A percentile compares a stretch with the other conserved stretches of the same genome.
Conservation (phyloP, 2,113 vertebrate genomes). For the Hydrolagus affinis region DNA sequence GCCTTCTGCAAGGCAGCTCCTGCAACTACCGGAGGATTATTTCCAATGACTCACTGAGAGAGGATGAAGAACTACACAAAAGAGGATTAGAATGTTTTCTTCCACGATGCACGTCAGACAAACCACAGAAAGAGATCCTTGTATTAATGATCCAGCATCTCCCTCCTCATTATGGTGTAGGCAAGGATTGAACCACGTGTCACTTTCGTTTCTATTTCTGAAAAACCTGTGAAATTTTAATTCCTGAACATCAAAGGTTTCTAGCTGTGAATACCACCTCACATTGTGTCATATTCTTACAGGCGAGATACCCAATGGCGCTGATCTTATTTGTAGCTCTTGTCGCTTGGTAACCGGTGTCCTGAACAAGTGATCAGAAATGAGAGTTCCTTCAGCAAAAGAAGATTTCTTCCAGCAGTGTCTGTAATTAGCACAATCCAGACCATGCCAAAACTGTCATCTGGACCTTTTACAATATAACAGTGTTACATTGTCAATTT, state of each 20-base stretch:
- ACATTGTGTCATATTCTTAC: not conserved
- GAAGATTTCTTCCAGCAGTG: not conserved
- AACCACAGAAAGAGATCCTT: not conserved
- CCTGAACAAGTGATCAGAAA: not conserved
- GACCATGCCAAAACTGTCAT: not conserved
- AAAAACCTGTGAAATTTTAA: not conserved
- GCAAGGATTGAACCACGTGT: not conserved
- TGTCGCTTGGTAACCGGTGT: not conserved
- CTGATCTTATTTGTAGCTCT: not conserved
- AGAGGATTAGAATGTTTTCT: constrained; percentile 1
- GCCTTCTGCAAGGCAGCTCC: constrained; percentile 18
- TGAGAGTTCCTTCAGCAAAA: not conserved
- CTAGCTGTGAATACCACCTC: not conserved
- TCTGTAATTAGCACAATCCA: not conserved
- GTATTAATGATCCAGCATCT: not conserved
- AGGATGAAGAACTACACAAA: constrained; percentile 4
- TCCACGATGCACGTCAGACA: constrained; percentile 8
- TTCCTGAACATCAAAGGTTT: not conserved
- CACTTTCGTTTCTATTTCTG: not conserved
- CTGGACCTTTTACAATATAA: not conserved
- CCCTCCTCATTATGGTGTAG: not conserved
- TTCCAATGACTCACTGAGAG: constrained; percentile 12
- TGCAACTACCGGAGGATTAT: not conserved
- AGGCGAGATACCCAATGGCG: no score
- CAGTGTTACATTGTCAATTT: not conserved